Conservation (phyloP, 2,888 invertebrate genomes). For the Sinelater perroti region DNA sequence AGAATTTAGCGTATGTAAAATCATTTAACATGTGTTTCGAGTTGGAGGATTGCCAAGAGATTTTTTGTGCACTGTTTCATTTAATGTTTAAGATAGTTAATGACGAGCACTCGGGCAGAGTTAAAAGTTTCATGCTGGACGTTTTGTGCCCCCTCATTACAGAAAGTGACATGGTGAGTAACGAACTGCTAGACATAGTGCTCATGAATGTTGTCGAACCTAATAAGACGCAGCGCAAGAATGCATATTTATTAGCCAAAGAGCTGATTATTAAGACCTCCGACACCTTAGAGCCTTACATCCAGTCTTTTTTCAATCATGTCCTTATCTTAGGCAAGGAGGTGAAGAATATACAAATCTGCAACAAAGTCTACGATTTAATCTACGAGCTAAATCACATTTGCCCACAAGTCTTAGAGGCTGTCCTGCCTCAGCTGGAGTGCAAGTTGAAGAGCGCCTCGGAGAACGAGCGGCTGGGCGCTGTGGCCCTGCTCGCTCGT, state of each 20-base stretch:
- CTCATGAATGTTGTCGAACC: constrained; percentile 95
- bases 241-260: constrained; percentile 89
- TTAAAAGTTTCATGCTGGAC: constrained; percentile 96
- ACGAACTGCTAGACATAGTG: constrained; percentile 92
- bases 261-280: constrained; percentile 91
- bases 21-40: constrained; percentile 99
- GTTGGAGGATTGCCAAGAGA: constrained; percentile 95
- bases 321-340: constrained; percentile 92
- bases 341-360: constrained; percentile 80
- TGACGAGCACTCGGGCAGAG: constrained; percentile 95
- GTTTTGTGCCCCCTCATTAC: constrained; percentile 93
- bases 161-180: constrained; percentile 94
- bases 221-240: constrained; percentile 85
- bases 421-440: constrained; percentile 93
- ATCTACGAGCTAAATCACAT: constrained; percentile 96
- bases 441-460: constrained; percentile 93
- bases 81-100: constrained; percentile 96
- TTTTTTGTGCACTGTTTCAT: constrained; percentile 92
- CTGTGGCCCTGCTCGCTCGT: constrained; percentile 87
- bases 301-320: constrained; percentile 98
- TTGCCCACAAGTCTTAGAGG: constrained; percentile 83
- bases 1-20: constrained; percentile 97
- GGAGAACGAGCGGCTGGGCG: constrained; percentile 87
- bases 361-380: constrained; percentile 90
- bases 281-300: constrained; percentile 92